Conservation (phyloP, 2,888 invertebrate species). For the Drosophila emarginata region DNA sequence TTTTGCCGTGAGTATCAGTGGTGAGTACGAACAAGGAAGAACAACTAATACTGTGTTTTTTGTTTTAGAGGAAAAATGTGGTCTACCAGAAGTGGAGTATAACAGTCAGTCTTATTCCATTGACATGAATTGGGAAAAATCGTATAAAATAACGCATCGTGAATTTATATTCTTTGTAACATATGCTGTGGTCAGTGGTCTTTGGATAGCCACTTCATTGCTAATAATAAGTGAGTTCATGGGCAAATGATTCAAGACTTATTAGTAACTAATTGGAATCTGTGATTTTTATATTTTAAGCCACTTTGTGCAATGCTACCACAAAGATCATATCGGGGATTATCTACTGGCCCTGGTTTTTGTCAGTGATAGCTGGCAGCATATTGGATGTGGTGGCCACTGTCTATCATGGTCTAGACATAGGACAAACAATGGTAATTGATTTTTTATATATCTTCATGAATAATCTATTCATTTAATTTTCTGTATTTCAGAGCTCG, state of each 20-base stretch:
- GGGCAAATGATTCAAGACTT: neutral
- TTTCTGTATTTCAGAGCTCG: conserved; percentile 32
- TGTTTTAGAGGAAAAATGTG: conserved; percentile 65
- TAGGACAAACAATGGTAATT: conserved; percentile 81
- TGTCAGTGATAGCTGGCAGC: conserved; percentile 77
- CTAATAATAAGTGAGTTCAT: conserved; percentile 72
- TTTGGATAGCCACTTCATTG: conserved; percentile 77
- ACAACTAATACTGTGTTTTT: neutral
- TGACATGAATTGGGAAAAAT: conserved; percentile 66
- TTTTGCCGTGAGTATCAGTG: conserved; percentile 67
- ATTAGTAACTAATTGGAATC: neutral
- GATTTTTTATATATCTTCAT: neutral
- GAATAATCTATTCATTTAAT: neutral
- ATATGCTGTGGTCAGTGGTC: conserved; percentile 73
- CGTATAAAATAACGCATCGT: conserved; percentile 65
- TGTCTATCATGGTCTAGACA: conserved; percentile 82
- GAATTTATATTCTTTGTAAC: conserved; percentile 73
- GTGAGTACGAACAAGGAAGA: neutral
- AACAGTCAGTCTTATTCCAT: conserved; percentile 20
- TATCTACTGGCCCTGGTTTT: conserved; percentile 82
- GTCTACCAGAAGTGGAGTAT: conserved; percentile 34
- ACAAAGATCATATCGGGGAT: conserved; percentile 69
- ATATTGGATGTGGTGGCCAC: conserved; percentile 82
- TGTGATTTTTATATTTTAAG: conserved; percentile 35
- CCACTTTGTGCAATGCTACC: conserved; percentile 70